Conservation (phyloP, 2,113 vertebrate species). For the Ornithorhynchus anatinus region DNA sequence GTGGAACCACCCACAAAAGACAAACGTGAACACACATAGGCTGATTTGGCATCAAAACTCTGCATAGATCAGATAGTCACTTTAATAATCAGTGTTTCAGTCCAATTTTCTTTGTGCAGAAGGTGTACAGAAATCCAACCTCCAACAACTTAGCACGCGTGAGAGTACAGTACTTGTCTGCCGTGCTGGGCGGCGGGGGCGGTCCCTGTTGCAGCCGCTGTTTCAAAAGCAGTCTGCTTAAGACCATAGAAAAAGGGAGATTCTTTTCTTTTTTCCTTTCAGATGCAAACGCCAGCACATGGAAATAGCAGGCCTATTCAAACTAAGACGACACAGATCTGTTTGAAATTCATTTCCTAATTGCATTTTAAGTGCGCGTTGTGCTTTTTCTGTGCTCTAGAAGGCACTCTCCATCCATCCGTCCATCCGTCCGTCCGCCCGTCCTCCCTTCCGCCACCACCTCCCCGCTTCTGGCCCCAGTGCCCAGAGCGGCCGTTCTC, state of each 20-base stretch:
- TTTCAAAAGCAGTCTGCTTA: slow-evolving; percentile 12
- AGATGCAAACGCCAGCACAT: slow-evolving; percentile 8
- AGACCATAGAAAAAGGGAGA: slow-evolving; percentile 31
- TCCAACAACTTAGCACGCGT: not conserved
- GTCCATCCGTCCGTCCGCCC: not conserved
- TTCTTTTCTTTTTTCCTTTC: not conserved
- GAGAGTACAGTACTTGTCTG: not conserved
- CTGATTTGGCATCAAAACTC: slow-evolving; percentile 64
- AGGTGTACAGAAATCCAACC: slow-evolving; percentile 42
- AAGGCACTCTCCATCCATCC: not conserved
- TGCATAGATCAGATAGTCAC: slow-evolving; percentile 64
- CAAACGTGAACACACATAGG: not conserved
- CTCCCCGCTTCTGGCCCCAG: not conserved
- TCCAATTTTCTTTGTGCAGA: not conserved
- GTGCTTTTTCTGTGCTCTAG: slow-evolving; percentile 70
- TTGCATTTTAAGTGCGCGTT: slow-evolving; percentile 69
- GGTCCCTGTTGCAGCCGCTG: not conserved
- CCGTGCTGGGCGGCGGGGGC: accelerated
- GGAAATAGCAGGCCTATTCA: slow-evolving; percentile 42
- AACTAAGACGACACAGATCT: slow-evolving; percentile 51
- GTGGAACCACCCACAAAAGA: slow-evolving; percentile 14
- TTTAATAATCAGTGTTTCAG: slow-evolving; percentile 21
- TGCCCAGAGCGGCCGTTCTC: not conserved
- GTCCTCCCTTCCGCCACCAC: not conserved
- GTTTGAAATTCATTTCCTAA: slow-evolving; percentile 49